phyloP scores from a whole-genome alignment of 2,113 vertebrate genomes.

The Engystomops pustulosus region DNA sequence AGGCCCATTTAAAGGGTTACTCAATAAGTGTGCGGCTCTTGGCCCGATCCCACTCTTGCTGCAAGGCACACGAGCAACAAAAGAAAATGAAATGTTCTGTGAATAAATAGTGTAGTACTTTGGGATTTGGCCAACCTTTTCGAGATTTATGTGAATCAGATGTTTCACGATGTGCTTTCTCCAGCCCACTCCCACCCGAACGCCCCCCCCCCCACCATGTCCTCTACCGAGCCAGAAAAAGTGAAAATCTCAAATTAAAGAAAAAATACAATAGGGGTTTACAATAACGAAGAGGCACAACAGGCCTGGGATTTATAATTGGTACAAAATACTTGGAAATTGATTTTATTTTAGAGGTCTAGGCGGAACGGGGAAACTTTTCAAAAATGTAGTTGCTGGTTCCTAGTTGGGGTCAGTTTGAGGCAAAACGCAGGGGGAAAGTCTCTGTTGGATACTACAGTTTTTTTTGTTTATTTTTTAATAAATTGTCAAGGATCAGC shows the following conservation, averaged over 20 bases:
- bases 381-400: background rate
- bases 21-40: conserved; percentile 56
- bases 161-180: conserved; percentile 51
- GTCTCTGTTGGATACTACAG: no score
- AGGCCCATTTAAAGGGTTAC: conserved; percentile 38
- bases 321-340: conserved; percentile 26
- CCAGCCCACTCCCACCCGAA: background rate
- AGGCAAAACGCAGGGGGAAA: background rate
- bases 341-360: background rate
- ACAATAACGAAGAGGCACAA: conserved; percentile 11
- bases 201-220: background rate
- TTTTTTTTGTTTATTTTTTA: no score
- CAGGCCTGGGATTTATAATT: conserved; percentile 19
- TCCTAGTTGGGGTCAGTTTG: background rate
- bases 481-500: no score
- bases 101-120: conserved; percentile 51
- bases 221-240: conserved; percentile 27
- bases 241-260: conserved; percentile 39
- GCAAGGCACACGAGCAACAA: conserved; percentile 48
- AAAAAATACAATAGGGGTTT: conserved; percentile 36
- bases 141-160: conserved; percentile 52
- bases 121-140: conserved; percentile 32
- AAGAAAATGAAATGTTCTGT: conserved; percentile 46
- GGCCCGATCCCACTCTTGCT: conserved; percentile 30
- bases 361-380: background rate